Percentiles rank a stretch among this genome's conserved stretches.
Evolutionary conservation across 1,140 invertebrate genomes (phyloP).

Genomic region (Trissolcus basalis): DNA sequence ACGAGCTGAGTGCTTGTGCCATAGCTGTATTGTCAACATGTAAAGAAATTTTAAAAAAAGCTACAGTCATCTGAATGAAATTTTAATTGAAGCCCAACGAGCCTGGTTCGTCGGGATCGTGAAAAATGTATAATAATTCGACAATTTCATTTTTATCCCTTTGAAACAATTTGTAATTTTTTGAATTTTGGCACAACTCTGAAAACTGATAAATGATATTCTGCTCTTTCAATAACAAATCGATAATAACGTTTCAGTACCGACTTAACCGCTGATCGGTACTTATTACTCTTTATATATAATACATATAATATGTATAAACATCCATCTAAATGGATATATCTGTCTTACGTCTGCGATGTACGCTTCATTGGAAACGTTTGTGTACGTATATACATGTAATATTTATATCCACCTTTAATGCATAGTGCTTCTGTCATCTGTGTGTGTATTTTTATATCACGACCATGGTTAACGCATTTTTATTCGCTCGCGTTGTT

Average conservation of each 20-base stretch:
- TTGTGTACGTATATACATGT: constrained; percentile 57
- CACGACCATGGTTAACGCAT: constrained; percentile 56
- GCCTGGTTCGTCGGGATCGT: constrained; percentile 6
- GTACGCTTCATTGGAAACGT: constrained; percentile 51
- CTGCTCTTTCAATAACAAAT: constrained; percentile 68
- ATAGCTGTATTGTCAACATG: constrained; percentile 51
- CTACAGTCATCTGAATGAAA: constrained; percentile 12
- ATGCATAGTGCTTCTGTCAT: constrained; percentile 63
- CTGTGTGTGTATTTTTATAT: constrained; percentile 60
- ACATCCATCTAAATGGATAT: constrained; percentile 69
- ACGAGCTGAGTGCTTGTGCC: constrained; percentile 5
- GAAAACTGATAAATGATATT: constrained; percentile 63
- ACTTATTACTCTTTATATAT: constrained; percentile 62
- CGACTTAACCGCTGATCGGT: constrained; percentile 44
- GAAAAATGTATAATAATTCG: background rate
- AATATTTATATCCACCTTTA: constrained; percentile 66
- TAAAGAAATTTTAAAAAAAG: constrained; percentile 33
- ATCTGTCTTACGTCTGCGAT: constrained; percentile 62
- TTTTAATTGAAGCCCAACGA: constrained; percentile 17
- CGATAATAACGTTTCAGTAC: constrained; percentile 62
- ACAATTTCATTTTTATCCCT: constrained; percentile 16
- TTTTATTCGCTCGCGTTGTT: constrained; percentile 42
- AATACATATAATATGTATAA: constrained; percentile 67
- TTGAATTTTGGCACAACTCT: constrained; percentile 72
- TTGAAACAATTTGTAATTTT: constrained; percentile 56